These are phyloP conservation scores for Thymallus thymallus DNA, from an alignment of 2,113 vertebrate species.

Conservation along the genomic window DNA sequence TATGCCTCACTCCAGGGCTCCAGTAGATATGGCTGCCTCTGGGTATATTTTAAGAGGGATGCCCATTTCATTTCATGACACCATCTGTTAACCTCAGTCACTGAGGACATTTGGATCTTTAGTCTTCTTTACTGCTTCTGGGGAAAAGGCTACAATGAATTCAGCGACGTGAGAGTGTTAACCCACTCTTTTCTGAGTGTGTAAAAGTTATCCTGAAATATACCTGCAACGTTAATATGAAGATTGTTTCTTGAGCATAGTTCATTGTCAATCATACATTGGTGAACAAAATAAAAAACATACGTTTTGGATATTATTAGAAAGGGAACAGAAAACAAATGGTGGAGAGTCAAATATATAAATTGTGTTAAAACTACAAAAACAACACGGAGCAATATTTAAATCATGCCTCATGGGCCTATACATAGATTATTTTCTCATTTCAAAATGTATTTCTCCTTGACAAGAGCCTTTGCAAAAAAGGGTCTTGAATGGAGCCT, in stretches of 20 bases:
- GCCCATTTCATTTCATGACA: constrained; percentile 19
- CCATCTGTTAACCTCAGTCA: constrained; percentile 60
- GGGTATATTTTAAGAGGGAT: constrained; percentile 68
- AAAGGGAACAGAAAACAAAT: background rate
- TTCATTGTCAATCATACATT: background rate
- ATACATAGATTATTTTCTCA: constrained; percentile 28
- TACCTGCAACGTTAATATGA: background rate
- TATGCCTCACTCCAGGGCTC: constrained; percentile 54
- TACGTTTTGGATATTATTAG: background rate
- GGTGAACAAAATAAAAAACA: background rate
- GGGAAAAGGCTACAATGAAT: constrained; percentile 35
- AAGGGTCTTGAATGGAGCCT: constrained; percentile 27
- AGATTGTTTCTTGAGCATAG: no score
- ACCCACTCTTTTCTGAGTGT: constrained; percentile 33
- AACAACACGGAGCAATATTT: constrained; percentile 1
- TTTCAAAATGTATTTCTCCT: constrained; percentile 50
- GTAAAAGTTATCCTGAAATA: background rate
- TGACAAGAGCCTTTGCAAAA: constrained; percentile 43
- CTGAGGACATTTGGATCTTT: constrained; percentile 61
- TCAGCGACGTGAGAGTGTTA: constrained; percentile 45
- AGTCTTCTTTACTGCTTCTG: constrained; percentile 62
- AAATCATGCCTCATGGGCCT: constrained; percentile 5
- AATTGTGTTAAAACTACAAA: constrained; percentile 20
- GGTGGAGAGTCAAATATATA: constrained; percentile 18
- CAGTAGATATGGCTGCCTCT: constrained; percentile 60